Evolutionary conservation across 2,888 invertebrate species (phyloP), one percentile per base, ranked within the genome.

Genomic region (Tromatobia lineatoria): DNA sequence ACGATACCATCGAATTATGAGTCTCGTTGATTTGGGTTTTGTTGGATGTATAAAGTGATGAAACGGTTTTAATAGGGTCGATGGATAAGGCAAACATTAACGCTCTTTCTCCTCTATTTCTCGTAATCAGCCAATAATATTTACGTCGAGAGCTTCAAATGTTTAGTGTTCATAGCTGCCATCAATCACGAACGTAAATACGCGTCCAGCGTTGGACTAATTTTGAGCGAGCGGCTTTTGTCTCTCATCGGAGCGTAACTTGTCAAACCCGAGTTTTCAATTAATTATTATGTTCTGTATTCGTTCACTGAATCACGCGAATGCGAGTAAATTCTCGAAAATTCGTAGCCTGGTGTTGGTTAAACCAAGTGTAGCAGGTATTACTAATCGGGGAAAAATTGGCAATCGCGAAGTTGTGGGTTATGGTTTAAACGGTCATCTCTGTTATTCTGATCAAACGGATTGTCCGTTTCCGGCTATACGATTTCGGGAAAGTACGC

Each of bases 391-490:
- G 10, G 71, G 45, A 0, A 77, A 47, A 29, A 95, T 95, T 80
- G 96, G 96, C 0, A 95, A 94, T 87, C 94, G 97, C 50, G 96
- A 97, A 88, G 94, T 96, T 85, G 96, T 97, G 86, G 94, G 96
- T 88, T 90, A 94, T 94, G 94, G 96, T 88, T 85, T 94, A n/a
- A 94, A 95, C 92, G 91, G 96, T 91, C 88, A 91, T 11, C 94
- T 95, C 0, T 94, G 89, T 84, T 96, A 97, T 89, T 94, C 94
- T 66, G 97, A 97, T 88, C 93, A 94, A 52, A 88, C 94, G 0
- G 95, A 94, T 69, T 95, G 94, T 85, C 96, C 96, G 0, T 95
- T 95, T 91, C 96, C 96, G 3, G 95, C 96, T 6, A 94, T 96
- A 79, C 93, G 96, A 79, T 96, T 95, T 89, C 95, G 94, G 90